These are phyloP conservation scores for Tetrax tetrax DNA, from an alignment of 2,113 vertebrate species.

Conservation along the genomic window DNA sequence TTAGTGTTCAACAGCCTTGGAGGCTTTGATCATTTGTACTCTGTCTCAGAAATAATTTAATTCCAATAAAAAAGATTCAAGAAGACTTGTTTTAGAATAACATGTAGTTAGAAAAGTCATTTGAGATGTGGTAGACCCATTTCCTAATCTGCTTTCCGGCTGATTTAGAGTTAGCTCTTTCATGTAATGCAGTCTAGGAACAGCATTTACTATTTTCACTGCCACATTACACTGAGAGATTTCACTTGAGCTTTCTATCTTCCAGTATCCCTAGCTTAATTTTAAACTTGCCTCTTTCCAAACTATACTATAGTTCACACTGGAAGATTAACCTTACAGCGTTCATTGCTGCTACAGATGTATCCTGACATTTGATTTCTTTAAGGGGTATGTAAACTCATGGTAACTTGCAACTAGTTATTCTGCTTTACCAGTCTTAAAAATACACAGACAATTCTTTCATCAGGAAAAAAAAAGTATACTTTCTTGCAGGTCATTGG, in stretches of 20 bases:
- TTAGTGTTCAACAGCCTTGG: background rate
- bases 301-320: background rate
- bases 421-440: background rate
- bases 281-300: background rate
- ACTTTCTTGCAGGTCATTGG: background rate
- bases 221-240: background rate
- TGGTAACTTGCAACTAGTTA: background rate
- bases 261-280: background rate
- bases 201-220: background rate
- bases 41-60: constrained; percentile 25
- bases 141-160: background rate
- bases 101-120: background rate
- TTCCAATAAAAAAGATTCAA: constrained; percentile 21
- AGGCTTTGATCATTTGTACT: background rate
- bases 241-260: background rate
- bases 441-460: background rate
- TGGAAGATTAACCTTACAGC: background rate
- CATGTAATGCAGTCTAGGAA: background rate
- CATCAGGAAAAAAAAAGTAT: rapidly evolving
- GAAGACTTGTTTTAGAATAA: background rate
- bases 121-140: background rate
- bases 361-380: background rate
- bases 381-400: background rate
- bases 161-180: constrained; percentile 4
- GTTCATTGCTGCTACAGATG: background rate